Evolutionary conservation across 2,113 vertebrate genomes (phyloP).

Genomic region (Thunnus maccoyii): DNA sequence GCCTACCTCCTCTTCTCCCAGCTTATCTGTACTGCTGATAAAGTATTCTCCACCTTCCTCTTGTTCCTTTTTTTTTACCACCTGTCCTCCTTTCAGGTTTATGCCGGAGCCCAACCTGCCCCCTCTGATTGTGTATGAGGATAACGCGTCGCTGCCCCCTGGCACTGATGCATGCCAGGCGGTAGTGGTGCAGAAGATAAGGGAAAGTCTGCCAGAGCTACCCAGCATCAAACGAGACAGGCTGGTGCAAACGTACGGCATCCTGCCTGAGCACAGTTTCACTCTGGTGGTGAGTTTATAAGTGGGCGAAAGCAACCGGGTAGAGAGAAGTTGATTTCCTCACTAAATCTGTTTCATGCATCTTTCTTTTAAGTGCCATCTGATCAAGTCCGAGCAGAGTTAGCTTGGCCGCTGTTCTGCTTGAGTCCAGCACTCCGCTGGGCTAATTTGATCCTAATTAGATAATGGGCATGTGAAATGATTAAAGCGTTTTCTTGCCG

Average conservation of each 20-base stretch:
- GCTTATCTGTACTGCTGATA: slow-evolving; percentile 51
- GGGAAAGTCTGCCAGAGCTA: slow-evolving; percentile 90
- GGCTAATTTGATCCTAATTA: slow-evolving; percentile 24
- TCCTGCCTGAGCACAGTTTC: slow-evolving; percentile 94
- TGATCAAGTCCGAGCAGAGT: slow-evolving; percentile 14
- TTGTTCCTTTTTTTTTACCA: not conserved
- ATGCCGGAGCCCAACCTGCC: slow-evolving; percentile 99
- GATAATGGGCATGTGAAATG: slow-evolving; percentile 11
- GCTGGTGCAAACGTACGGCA: slow-evolving; percentile 88
- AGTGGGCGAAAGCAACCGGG: not conserved
- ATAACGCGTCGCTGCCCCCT: slow-evolving; percentile 85
- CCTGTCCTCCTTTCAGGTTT: slow-evolving; percentile 84
- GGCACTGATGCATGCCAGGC: slow-evolving; percentile 84
- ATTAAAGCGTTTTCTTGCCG: not conserved
- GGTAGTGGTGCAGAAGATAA: slow-evolving; percentile 90
- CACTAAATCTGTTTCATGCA: not conserved
- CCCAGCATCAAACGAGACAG: slow-evolving; percentile 88
- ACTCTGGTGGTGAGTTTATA: slow-evolving; percentile 89
- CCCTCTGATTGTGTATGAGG: slow-evolving; percentile 91
- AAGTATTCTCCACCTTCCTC: not conserved
- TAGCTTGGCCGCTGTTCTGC: not conserved
- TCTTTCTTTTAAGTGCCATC: slow-evolving; percentile 32
- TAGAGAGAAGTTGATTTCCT: not conserved
- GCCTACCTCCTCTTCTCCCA: slow-evolving; percentile 10
- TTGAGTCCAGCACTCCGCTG: slow-evolving; percentile 12